Base-by-base conservation (phyloP, 1,140 invertebrate genomes). In the Drosophila ironensis region DNA sequence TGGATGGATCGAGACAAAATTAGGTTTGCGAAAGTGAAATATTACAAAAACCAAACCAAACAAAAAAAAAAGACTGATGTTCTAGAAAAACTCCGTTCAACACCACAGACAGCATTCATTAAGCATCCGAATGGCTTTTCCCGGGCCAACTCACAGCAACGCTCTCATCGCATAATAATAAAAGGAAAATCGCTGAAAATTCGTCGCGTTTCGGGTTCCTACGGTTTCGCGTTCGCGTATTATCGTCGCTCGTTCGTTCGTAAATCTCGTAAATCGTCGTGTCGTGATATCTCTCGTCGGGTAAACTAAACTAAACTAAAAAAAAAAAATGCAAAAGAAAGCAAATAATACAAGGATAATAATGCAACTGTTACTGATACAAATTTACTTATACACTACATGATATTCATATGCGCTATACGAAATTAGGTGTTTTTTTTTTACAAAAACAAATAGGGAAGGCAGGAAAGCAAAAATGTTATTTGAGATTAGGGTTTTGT, bases 221-320 rank as follows among this genome's bases (percentile, higher is more conserved):
- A 88, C 87, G 87, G 87, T 89, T 73, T 87, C 88, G 88, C 80
- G 88, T 84, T 88, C 87, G 87, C 88, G 88, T 82, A 77, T 47
- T 71, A 52, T 88, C 87, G 87, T 82, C 87, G 87, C 75, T 88
- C 87, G 87, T 88, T 82, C 82, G 70, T 74, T 71, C 70, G 54
- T 48, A 61, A 63, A 44, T 68, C 64, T 74, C 72, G 61, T 64
- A 68, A n/a, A 44, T 68, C 64, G 64, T 59, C 42, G 64, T 50
- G 27, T 69, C 64, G 66, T 72, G 67, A 53, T 52, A 61, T 57
- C 38, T 54, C 35, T 67, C 72, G 71, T 86, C 80, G 80, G 72
- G 80, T 76, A 69, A 73, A 57, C 9, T 8, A 54, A 53, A 53
- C 12, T 14, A 9, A 57, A 56, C 48, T 28, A 69, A 57, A 63